Conservation (phyloP, 2,113 vertebrate species). For the Phoxinus phoxinus region DNA sequence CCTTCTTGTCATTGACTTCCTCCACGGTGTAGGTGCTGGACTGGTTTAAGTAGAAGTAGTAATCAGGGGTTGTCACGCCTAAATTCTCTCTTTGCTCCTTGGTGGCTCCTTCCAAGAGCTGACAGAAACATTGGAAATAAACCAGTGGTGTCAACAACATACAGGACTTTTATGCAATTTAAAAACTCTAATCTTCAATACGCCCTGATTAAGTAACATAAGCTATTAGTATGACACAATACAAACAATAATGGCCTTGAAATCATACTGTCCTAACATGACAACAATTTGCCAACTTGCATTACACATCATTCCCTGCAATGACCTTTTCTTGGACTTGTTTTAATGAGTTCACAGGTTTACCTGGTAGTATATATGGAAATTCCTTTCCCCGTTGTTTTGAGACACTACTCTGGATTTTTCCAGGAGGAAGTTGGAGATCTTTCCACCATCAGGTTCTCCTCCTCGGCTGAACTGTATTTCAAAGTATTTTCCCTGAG, state of each 20-base stretch:
- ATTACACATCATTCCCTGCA: neutral
- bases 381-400: constrained; percentile 82
- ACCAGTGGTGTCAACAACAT: constrained; percentile 9
- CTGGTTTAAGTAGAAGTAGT: constrained; percentile 84
- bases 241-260: neutral
- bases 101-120: constrained; percentile 76
- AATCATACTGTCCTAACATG: constrained; percentile 1
- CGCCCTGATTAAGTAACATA: neutral
- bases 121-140: constrained; percentile 7
- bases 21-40: constrained; percentile 81
- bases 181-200: neutral
- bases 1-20: constrained; percentile 79
- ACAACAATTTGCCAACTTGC: neutral
- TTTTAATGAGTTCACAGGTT: neutral
- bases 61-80: constrained; percentile 80
- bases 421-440: constrained; percentile 85
- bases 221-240: constrained; percentile 2
- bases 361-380: constrained; percentile 87
- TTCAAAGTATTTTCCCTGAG: constrained; percentile 86
- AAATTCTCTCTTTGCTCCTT: constrained; percentile 79
- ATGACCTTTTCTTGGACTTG: neutral
- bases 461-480: constrained; percentile 86
- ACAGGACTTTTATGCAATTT: constrained; percentile 4
- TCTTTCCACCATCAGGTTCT: constrained; percentile 83
- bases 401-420: constrained; percentile 83